Percentiles rank a stretch among this genome's conserved stretches.
Conservation (phyloP, 2,113 vertebrate genomes). For the Gila orcuttii region DNA sequence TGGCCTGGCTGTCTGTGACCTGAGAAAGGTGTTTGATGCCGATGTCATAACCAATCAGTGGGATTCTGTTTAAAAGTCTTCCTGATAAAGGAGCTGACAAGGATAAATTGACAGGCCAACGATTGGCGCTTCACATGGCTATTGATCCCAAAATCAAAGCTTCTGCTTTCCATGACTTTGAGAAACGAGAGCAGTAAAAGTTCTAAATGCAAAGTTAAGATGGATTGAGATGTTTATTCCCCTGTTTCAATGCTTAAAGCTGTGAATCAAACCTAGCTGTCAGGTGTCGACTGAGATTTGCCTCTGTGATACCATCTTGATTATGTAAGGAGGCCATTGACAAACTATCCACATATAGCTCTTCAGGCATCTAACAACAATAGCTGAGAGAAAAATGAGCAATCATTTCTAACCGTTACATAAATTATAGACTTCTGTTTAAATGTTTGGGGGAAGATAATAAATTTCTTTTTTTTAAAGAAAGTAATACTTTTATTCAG, state of each 20-base stretch:
- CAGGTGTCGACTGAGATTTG: neutral
- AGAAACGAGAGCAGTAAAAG: slow-evolving; percentile 41
- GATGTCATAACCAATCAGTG: neutral
- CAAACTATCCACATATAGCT: neutral
- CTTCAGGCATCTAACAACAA: neutral
- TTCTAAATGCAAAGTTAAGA: slow-evolving; percentile 21
- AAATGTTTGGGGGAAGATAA: no score
- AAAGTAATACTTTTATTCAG: no score
- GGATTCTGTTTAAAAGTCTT: neutral
- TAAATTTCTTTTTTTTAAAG: no score
- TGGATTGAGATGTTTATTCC: slow-evolving; percentile 33
- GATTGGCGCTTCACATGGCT: neutral
- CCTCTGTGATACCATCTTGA: neutral
- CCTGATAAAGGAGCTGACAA: slow-evolving; percentile 27
- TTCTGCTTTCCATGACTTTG: slow-evolving; percentile 31
- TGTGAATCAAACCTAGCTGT: neutral
- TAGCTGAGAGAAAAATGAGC: neutral
- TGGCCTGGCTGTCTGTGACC: neutral
- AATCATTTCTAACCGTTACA: no score
- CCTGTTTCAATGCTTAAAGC: neutral
- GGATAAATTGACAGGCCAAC: slow-evolving; percentile 23
- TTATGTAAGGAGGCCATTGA: neutral
- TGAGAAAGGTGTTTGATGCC: slow-evolving; percentile 2
- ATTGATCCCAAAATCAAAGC: slow-evolving; percentile 48
- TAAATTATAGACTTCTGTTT: neutral